Base-by-base conservation (phyloP, 2,797 vertebrate species). In the Spinibarbus caldwelli region DNA sequence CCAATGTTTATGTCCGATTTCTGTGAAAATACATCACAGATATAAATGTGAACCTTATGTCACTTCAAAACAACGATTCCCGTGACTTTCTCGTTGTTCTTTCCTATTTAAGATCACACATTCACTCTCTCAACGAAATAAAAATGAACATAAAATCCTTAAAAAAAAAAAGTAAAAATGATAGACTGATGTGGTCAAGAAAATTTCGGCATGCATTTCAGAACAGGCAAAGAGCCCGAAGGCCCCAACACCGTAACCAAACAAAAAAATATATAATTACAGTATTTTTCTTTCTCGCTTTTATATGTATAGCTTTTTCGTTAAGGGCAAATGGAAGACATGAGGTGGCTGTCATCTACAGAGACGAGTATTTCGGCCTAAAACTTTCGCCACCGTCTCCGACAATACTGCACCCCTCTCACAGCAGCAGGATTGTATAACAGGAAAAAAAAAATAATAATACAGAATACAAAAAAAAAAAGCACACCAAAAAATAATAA, bases 261-360 rank as follows among this genome's bases (percentile, higher is more conserved):
- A 64, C 82, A 73, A 77, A 89, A 43, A 78, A 38, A 78, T 73
- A 71, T 36, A 86, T 57, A 78, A 82, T 68, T 90, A 90, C 68
- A 83, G 79, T 88, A 41, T 88, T 86, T 87, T 26, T 17, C 26
- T 54, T n/a, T 36, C 52, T 34, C 14, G 3, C 17, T 62, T 57
- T 64, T 75, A 78, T 12, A 19, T 36, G 43, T 73, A 31, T 73
- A 59, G 71, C 29, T 73, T 62, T 45, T 78, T 31, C 31, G 9
- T 73, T 86, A 92, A 36, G 89, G 89, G 86, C 68, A 43, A 92
- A 92, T 93, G 94, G 93, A 94, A 95, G 93, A 95, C 94, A 89
- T 89, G 78, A 92, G 92, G 85, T 88, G 92, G 88, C 90, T 84
- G 89, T 89, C 85, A 92, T 90, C 89, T 86, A 90, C 92, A 88